A percentile compares a stretch with the other conserved stretches of the same genome.
Evolutionary conservation across 2,888 invertebrate species (phyloP).

Genomic region (Leptodirus hochenwartii): DNA sequence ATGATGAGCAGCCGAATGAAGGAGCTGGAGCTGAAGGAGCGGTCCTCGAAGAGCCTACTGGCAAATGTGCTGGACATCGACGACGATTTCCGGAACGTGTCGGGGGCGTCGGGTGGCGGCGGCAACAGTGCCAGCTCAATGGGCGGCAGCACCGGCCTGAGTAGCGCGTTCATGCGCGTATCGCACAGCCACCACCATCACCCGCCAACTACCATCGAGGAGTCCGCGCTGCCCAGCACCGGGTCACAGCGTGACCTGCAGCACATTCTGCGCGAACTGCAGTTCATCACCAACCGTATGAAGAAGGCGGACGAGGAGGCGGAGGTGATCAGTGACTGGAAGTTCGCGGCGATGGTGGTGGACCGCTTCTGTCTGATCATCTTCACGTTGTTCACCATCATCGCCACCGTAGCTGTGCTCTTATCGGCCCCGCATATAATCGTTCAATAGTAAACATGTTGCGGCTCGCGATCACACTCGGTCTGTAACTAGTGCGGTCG

Average conservation of each 20-base stretch:
- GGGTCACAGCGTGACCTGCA: slow-evolving; percentile 74
- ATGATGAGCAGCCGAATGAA: slow-evolving; percentile 82
- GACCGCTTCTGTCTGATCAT: slow-evolving; percentile 92
- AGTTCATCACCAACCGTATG: slow-evolving; percentile 88
- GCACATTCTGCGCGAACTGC: slow-evolving; percentile 79
- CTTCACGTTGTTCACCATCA: slow-evolving; percentile 85
- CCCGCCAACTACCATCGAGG: slow-evolving; percentile 63
- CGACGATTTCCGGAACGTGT: slow-evolving; percentile 74
- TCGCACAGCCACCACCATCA: background rate
- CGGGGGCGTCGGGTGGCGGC: slow-evolving; percentile 45
- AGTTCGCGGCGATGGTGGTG: slow-evolving; percentile 96
- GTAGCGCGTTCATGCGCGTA: slow-evolving; percentile 36
- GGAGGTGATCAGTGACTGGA: slow-evolving; percentile 91
- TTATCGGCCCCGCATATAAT: slow-evolving; percentile 88
- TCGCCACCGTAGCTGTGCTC: slow-evolving; percentile 81
- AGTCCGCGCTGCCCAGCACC: slow-evolving; percentile 23
- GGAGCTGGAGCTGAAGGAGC: slow-evolving; percentile 82
- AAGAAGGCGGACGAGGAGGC: slow-evolving; percentile 87
- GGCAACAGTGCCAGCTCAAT: slow-evolving; percentile 25
- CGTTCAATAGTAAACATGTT: slow-evolving; percentile 70
- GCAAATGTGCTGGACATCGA: slow-evolving; percentile 94
- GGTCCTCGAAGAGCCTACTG: slow-evolving; percentile 82
- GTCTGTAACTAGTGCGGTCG: too few relatives aligned
- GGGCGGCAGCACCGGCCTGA: slow-evolving; percentile 21
- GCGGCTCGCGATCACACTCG: slow-evolving; percentile 13